Evolutionary conservation across 2,888 invertebrate species (phyloP).

Genomic region (Lacanobia oleracea): DNA sequence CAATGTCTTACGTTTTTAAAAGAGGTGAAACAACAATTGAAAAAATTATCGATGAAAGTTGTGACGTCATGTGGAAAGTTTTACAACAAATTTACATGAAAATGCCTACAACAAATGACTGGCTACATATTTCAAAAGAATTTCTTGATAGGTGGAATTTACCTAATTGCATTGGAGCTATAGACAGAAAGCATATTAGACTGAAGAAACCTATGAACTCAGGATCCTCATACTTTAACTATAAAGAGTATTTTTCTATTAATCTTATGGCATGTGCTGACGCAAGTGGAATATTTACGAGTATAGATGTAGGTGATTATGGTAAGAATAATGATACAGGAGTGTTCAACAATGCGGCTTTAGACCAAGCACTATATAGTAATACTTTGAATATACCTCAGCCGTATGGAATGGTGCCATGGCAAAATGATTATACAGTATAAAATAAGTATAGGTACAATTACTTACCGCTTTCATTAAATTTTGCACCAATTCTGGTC

Average conservation of each 20-base stretch:
- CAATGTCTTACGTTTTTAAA: background rate
- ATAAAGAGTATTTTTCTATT: background rate
- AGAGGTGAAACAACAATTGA: constrained; percentile 3
- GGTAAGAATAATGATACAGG: background rate
- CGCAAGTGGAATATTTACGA: background rate
- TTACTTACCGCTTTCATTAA: no score
- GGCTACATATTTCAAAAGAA: no score
- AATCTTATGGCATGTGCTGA: background rate
- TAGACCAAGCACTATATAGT: no score
- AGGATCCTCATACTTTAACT: background rate
- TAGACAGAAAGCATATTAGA: background rate
- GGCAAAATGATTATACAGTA: no score
- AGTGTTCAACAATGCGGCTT: no score
- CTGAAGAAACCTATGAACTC: background rate
- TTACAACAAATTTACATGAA: background rate
- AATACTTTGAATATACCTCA: no score
- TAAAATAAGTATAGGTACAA: no score
- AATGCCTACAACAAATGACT: background rate
- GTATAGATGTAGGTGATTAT: background rate
- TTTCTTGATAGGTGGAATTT: no score
- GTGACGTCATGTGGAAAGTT: background rate
- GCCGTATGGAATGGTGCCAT: no score
- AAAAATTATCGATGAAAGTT: background rate
- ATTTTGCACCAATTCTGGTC: background rate
- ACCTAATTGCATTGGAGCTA: no score